Percentiles rank a stretch among this genome's conserved stretches.
Evolutionary conservation across 1,140 invertebrate species (phyloP).

Genomic region (Ceratitis capitata): DNA sequence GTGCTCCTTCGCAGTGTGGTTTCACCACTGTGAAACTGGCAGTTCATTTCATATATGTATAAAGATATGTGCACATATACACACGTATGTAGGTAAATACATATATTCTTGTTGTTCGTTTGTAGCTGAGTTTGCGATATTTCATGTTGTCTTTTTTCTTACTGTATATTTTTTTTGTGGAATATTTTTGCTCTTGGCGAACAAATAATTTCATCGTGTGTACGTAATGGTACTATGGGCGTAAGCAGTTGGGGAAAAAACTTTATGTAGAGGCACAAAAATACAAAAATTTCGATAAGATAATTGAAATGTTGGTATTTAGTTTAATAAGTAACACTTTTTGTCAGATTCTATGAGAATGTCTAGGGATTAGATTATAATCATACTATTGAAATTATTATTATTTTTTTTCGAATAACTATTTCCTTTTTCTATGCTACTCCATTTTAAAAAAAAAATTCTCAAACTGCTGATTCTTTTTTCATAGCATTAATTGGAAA

Average conservation of each 20-base stretch:
- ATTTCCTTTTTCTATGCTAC: no score
- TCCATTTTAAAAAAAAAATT: no score
- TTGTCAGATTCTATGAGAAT: neutral
- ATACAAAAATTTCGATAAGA: neutral
- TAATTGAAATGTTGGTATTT: neutral
- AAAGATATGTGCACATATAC: no score
- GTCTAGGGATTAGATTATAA: no score
- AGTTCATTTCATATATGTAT: neutral
- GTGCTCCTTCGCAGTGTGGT: neutral
- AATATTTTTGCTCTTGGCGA: slow-evolving; percentile 18
- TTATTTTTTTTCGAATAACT: neutral
- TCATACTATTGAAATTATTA: neutral
- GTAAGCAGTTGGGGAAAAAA: neutral
- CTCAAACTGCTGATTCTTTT: no score
- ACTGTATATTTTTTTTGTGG: neutral
- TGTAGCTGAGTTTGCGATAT: neutral
- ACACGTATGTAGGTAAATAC: neutral
- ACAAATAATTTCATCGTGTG: neutral
- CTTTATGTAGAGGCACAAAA: neutral
- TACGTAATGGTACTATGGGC: slow-evolving; percentile 9
- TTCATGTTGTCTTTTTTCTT: neutral
- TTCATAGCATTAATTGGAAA: no score
- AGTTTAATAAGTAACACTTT: neutral
- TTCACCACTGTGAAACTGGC: slow-evolving; percentile 1
- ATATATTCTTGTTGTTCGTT: neutral